phyloP scores from a whole-genome alignment of 2,113 vertebrate species.

The Dicaeum eximium region DNA sequence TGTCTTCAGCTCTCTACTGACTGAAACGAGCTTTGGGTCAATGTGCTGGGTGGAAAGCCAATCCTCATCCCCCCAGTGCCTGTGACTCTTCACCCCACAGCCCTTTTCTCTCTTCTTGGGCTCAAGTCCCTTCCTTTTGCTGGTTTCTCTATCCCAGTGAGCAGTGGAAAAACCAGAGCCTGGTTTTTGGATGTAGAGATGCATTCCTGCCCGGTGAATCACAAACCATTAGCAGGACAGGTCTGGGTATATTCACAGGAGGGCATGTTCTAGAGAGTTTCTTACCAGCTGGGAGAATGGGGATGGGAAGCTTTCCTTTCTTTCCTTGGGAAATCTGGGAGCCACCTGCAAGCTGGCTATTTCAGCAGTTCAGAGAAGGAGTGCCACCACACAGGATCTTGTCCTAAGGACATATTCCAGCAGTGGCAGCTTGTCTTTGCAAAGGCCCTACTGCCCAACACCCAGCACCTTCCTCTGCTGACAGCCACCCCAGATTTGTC shows the following conservation, averaged over 20 bases:
- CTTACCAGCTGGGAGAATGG: neutral
- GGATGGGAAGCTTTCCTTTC: neutral
- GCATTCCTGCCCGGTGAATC: conserved; percentile 5
- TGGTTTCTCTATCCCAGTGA: neutral
- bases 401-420: neutral
- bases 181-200: neutral
- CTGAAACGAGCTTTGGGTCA: neutral
- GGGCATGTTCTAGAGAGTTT: neutral
- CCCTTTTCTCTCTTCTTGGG: neutral
- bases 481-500: neutral
- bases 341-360: neutral
- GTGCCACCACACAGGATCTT: neutral
- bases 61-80: neutral
- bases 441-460: neutral
- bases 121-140: neutral
- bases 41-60: neutral
- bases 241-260: neutral
- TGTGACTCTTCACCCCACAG: neutral
- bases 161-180: neutral
- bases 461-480: neutral
- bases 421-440: neutral
- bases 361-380: neutral
- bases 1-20: neutral
- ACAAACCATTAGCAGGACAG: neutral
- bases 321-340: neutral